Conservation (phyloP, 2,797 vertebrate genomes). For the Acropternis orthonyx region DNA sequence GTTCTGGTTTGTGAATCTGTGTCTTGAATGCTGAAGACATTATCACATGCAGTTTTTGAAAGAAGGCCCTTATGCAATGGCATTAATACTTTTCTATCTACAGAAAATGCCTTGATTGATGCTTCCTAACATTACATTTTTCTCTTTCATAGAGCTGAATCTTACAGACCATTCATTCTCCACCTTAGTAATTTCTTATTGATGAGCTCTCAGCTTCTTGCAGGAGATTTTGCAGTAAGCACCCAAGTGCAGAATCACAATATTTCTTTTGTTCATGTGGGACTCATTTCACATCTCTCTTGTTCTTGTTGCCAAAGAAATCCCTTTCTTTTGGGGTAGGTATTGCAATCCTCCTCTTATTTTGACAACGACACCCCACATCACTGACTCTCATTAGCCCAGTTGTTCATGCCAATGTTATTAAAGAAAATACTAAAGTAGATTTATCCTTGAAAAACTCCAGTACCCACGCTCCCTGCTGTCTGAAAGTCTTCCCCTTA, state of each 20-base stretch:
- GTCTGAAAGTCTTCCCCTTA: not conserved
- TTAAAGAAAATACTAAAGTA: slow-evolving; percentile 5
- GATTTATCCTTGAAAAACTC: not conserved
- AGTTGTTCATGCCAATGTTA: not conserved
- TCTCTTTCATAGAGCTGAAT: slow-evolving; percentile 28
- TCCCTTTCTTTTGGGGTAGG: not conserved
- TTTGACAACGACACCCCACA: not conserved
- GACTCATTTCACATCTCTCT: not conserved
- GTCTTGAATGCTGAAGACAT: not conserved
- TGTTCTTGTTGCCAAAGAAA: not conserved
- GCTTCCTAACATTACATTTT: slow-evolving; percentile 15
- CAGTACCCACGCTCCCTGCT: not conserved
- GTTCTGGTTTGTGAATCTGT: not conserved
- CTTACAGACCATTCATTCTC: not conserved
- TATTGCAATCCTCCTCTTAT: not conserved
- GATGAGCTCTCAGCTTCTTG: not conserved
- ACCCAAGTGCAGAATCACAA: not conserved
- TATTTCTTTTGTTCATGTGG: not conserved
- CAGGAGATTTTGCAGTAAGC: not conserved
- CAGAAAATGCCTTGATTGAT: slow-evolving; percentile 30
- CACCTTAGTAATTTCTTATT: slow-evolving; percentile 1
- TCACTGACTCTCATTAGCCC: not conserved
- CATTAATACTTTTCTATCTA: not conserved
- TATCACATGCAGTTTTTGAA: not conserved
- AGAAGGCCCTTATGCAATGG: not conserved